Evolutionary conservation across 2,797 vertebrate genomes (phyloP), one percentile per base, ranked within the genome.

Genomic region (Acanthurus tractus): DNA sequence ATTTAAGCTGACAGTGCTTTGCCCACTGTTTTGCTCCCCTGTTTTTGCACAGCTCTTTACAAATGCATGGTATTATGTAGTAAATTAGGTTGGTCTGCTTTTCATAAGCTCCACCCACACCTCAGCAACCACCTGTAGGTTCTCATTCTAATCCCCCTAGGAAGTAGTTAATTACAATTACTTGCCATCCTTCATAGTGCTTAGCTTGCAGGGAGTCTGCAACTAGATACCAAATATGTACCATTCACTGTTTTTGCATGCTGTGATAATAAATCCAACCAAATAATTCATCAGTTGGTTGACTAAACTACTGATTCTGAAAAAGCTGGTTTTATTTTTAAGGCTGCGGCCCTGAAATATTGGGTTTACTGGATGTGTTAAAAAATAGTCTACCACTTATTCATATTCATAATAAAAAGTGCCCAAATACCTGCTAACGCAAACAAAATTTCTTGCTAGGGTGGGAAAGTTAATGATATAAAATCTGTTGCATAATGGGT

Each of bases 271-370:
- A 49, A 38, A 73, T 55, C 13, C 22, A 17, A 10, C 46, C 56
- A 76, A 22, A 34, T 34, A 34, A 34, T 34, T 34, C 48, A 56
- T 53, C 46, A 52, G 34, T 17, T 45, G n/a, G 22, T 44, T 54
- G 29, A 42, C 7, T 50, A 22, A 58, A 48, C 2, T 44, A 18
- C 44, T 59, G 9, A 65, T 64, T 65, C 36, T 4, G 56, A 71
- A 69, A 48, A 48, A 45, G 23, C 4, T 54, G 38, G 15, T 34
- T 34, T 34, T 34, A 34, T 34, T 34, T 34, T 70, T 63, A 68
- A 20, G 12, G 6, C 25, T 18, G 13, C 36, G 44, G 50, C 38
- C 57, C 61, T 76, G 36, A 59, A 56, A 65, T 67, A 56, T 57
- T 63, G 29, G 56, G n/a, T 73, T 70, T 13, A 48, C 36, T 34